Conservation (phyloP, 2,888 invertebrate genomes). For the Conus canariensis region DNA sequence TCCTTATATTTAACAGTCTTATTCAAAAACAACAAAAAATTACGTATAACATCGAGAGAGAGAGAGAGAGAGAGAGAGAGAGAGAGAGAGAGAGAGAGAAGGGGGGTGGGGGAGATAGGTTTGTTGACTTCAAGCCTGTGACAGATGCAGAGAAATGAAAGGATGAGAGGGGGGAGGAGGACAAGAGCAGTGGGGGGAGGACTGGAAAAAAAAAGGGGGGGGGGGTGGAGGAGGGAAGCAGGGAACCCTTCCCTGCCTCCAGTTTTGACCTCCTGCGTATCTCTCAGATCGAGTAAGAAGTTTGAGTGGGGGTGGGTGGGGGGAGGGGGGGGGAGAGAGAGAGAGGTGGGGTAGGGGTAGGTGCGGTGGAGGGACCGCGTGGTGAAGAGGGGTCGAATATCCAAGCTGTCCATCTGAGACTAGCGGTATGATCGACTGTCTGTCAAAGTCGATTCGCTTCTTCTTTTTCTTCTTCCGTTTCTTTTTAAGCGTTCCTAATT, state of each 20-base stretch:
- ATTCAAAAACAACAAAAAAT: too few relatives aligned
- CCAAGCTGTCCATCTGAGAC: not conserved
- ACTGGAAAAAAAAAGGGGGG: not conserved
- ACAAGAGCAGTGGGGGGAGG: not conserved
- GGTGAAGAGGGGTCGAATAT: not conserved
- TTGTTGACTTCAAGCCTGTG: not conserved
- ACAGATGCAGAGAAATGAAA: not conserved
- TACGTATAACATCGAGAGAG: not conserved
- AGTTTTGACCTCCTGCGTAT: too few relatives aligned
- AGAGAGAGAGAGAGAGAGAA: not conserved
- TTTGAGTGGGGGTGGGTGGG: not conserved
- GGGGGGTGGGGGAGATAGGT: not conserved
- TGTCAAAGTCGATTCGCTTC: not conserved
- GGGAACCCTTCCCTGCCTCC: too few relatives aligned
- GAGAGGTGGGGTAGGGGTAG: not conserved
- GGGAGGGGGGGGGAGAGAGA: not conserved
- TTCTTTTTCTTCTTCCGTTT: not conserved
- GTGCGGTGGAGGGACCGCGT: not conserved
- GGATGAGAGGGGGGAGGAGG: not conserved
- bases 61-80: not conserved
- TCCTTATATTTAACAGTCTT: too few relatives aligned
- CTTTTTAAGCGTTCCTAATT: too few relatives aligned
- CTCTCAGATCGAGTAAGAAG: too few relatives aligned
- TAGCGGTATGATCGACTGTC: conserved; percentile 2
- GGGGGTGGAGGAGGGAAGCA: not conserved